These are phyloP conservation scores for Drosophila suzukii DNA, from an alignment of 1,140 invertebrate species.

Conservation along the genomic window DNA sequence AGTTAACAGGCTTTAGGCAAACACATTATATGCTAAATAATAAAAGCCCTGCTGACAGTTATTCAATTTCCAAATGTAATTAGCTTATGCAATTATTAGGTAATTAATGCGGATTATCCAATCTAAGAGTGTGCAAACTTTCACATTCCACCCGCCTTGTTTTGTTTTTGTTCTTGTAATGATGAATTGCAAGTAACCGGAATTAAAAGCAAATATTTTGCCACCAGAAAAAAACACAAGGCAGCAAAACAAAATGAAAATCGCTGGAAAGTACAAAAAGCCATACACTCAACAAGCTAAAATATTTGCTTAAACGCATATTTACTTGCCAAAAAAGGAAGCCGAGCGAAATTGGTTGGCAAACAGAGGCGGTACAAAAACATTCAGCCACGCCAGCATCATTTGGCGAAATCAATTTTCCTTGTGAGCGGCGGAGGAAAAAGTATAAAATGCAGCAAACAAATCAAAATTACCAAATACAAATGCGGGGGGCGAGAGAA, in stretches of 20 bases:
- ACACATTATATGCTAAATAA: background rate
- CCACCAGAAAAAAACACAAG: constrained; percentile 27
- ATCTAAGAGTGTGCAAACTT: background rate
- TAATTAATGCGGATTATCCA: background rate
- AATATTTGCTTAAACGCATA: constrained; percentile 78
- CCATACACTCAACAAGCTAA: constrained; percentile 56
- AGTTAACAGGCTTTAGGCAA: constrained; percentile 9
- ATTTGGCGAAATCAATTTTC: constrained; percentile 71
- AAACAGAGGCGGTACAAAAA: constrained; percentile 61
- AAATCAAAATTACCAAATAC: constrained; percentile 78
- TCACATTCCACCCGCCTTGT: constrained; percentile 2
- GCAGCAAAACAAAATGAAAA: constrained; percentile 21
- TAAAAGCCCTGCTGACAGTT: background rate
- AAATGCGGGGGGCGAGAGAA: constrained; percentile 28
- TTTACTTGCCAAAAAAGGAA: constrained; percentile 70
- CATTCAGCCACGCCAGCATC: constrained; percentile 37
- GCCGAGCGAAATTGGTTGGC: constrained; percentile 69
- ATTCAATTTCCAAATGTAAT: constrained; percentile 1
- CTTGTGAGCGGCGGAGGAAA: constrained; percentile 17
- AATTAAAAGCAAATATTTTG: constrained; percentile 78
- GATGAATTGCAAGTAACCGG: constrained; percentile 54
- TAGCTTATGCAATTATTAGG: background rate
- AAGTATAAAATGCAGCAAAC: constrained; percentile 66
- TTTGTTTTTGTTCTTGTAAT: constrained; percentile 60
- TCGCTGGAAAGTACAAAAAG: constrained; percentile 32